A percentile compares a stretch with the other conserved stretches of the same genome.
phyloP scores from a whole-genome alignment of 1,140 invertebrate genomes.

The Drosophila serrata region DNA sequence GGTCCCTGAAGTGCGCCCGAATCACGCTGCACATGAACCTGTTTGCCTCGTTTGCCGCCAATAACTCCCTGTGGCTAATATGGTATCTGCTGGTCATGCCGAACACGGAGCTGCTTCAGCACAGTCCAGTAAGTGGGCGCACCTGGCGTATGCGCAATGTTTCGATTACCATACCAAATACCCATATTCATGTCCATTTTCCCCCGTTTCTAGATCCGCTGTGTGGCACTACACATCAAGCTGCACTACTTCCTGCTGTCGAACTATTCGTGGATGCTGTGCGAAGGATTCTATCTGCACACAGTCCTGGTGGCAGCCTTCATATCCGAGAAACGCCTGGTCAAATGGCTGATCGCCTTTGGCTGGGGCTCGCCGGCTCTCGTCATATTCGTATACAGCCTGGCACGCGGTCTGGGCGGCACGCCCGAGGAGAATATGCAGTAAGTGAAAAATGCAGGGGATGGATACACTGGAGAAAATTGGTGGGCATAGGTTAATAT shows the following conservation, averaged over 20 bases:
- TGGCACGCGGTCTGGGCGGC: constrained; percentile 87
- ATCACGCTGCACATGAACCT: constrained; percentile 97
- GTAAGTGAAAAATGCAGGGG: constrained; percentile 86
- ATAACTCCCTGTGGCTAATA: constrained; percentile 89
- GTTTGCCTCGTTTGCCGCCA: constrained; percentile 95
- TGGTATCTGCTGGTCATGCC: constrained; percentile 88
- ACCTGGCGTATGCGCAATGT: constrained; percentile 7
- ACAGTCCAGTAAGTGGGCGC: constrained; percentile 85
- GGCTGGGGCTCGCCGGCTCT: constrained; percentile 94
- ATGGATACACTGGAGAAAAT: constrained; percentile 1
- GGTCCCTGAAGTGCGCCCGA: constrained; percentile 91
- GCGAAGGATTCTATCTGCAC: constrained; percentile 97
- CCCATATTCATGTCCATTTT: not conserved
- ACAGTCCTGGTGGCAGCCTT: constrained; percentile 96
- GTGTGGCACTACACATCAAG: constrained; percentile 92
- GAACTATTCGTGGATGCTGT: constrained; percentile 98
- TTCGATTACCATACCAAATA: not conserved
- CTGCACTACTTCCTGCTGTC: constrained; percentile 96
- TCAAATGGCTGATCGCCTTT: constrained; percentile 92
- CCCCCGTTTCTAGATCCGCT: constrained; percentile 82
- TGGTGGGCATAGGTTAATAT: too few relatives aligned
- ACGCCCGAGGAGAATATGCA: constrained; percentile 86
- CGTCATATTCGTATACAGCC: constrained; percentile 89
- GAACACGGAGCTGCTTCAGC: constrained; percentile 85
- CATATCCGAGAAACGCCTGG: constrained; percentile 93